These are phyloP conservation scores for Polia nebulosa DNA, from an alignment of 2,888 invertebrate genomes.

Conservation along the genomic window DNA sequence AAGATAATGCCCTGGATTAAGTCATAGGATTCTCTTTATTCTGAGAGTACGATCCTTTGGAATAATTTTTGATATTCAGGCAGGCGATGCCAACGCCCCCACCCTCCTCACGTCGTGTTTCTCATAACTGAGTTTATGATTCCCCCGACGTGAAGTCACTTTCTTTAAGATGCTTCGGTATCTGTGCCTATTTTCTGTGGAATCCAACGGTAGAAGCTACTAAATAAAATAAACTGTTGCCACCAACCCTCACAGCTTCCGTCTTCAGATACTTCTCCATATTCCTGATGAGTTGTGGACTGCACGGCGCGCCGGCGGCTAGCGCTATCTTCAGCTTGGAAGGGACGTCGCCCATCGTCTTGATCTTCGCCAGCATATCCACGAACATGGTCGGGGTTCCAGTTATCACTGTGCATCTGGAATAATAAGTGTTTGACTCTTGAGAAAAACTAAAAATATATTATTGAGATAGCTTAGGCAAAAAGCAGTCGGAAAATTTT, in stretches of 20 bases:
- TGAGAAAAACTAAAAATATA: too few relatives aligned
- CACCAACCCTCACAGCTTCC: constrained; percentile 87
- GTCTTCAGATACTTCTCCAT: constrained; percentile 89
- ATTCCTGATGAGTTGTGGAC: constrained; percentile 92
- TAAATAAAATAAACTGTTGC: not conserved
- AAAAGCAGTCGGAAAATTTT: too few relatives aligned
- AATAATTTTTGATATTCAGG: not conserved
- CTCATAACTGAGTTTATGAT: too few relatives aligned
- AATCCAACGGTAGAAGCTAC: too few relatives aligned
- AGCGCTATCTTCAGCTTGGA: constrained; percentile 89
- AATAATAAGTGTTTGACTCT: too few relatives aligned
- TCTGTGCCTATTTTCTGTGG: too few relatives aligned
- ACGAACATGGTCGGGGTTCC: constrained; percentile 98
- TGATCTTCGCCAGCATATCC: constrained; percentile 91
- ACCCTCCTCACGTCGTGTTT: too few relatives aligned
- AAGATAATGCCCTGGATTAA: too few relatives aligned
- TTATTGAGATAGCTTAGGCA: too few relatives aligned
- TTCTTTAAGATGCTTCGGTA: too few relatives aligned
- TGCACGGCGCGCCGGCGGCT: constrained; percentile 95
- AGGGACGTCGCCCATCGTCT: constrained; percentile 82
- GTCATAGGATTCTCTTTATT: not conserved
- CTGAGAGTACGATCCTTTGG: not conserved
- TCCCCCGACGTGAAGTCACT: too few relatives aligned
- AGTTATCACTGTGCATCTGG: constrained; percentile 93
- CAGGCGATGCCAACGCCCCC: too few relatives aligned